Conservation (phyloP, 2,797 vertebrate species). For the Aulostomus chinensis region DNA sequence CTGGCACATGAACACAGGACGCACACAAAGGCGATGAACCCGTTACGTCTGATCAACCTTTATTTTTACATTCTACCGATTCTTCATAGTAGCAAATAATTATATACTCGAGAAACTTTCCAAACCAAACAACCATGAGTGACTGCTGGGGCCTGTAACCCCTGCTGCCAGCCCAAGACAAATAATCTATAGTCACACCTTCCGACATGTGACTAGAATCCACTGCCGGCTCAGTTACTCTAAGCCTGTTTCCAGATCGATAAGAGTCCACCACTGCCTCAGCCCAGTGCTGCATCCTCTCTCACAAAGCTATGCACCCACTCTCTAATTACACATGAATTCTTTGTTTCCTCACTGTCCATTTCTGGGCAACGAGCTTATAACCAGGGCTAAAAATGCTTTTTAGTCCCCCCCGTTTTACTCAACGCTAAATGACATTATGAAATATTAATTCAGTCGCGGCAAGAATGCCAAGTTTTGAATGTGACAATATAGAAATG, state of each 20-base stretch:
- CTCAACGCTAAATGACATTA: constrained; percentile 30
- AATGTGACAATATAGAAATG: constrained; percentile 41
- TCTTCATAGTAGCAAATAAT: no score
- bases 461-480: constrained; percentile 34
- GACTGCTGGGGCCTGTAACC: constrained; percentile 8
- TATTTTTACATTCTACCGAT: no score
- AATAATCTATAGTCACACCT: constrained; percentile 49
- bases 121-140: background rate
- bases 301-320: constrained; percentile 21
- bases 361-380: constrained; percentile 30
- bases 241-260: constrained; percentile 49
- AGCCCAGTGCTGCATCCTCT: constrained; percentile 29
- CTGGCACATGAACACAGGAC: no score
- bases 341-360: constrained; percentile 31
- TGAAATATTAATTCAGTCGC: constrained; percentile 52
- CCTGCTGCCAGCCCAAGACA: constrained; percentile 34
- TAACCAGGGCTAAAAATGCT: constrained; percentile 25
- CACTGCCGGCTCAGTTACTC: constrained; percentile 54
- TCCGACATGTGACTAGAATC: constrained; percentile 47
- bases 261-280: constrained; percentile 55
- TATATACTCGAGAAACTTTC: constrained; percentile 1
- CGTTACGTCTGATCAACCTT: no score
- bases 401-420: constrained; percentile 29
- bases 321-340: constrained; percentile 45
- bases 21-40: no score